Conservation (phyloP, 30 jellyfish, hydroid and myxozoan genomes). For the Morbakka virulenta region DNA sequence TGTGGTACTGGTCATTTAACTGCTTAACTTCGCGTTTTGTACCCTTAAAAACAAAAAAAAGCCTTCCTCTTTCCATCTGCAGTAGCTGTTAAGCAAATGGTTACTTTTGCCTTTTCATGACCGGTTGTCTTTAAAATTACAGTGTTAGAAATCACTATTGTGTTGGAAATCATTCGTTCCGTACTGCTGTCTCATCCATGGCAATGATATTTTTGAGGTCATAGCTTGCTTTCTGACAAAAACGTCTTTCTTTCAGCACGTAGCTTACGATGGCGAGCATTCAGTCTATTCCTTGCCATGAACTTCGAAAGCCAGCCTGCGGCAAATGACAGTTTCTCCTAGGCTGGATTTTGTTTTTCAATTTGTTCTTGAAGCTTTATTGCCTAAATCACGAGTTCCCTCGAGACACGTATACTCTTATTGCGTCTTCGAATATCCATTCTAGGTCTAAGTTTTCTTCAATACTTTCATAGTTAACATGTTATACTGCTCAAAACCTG, state of each 20-base stretch:
- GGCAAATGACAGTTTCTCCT: neutral
- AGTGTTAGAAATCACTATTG: slow-evolving; percentile 13
- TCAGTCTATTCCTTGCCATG: slow-evolving; percentile 20
- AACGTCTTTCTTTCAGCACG: slow-evolving; percentile 19
- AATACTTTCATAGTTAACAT: neutral
- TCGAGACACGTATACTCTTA: slow-evolving; percentile 11
- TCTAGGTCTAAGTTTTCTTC: slow-evolving; percentile 21
- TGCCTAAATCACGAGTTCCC: neutral
- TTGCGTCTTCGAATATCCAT: slow-evolving; percentile 8
- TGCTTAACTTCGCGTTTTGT: too few relatives aligned
- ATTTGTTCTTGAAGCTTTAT: too few relatives aligned
- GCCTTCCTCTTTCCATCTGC: too few relatives aligned
- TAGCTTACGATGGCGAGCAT: neutral
- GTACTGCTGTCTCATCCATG: slow-evolving; percentile 27
- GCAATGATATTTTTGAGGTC: slow-evolving; percentile 16
- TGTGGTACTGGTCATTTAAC: too few relatives aligned
- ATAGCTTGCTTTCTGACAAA: neutral
- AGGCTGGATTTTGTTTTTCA: neutral
- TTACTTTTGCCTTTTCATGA: slow-evolving; percentile 38
- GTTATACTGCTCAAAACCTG: slow-evolving; percentile 1
- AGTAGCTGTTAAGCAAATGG: slow-evolving; percentile 50
- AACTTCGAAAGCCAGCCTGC: slow-evolving; percentile 20
- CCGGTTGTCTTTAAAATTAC: slow-evolving; percentile 22
- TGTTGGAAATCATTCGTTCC: slow-evolving; percentile 32
- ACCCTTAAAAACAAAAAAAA: too few relatives aligned